phyloP scores from a whole-genome alignment of 2,113 vertebrate species.

The Chlorodrepanis virens region DNA sequence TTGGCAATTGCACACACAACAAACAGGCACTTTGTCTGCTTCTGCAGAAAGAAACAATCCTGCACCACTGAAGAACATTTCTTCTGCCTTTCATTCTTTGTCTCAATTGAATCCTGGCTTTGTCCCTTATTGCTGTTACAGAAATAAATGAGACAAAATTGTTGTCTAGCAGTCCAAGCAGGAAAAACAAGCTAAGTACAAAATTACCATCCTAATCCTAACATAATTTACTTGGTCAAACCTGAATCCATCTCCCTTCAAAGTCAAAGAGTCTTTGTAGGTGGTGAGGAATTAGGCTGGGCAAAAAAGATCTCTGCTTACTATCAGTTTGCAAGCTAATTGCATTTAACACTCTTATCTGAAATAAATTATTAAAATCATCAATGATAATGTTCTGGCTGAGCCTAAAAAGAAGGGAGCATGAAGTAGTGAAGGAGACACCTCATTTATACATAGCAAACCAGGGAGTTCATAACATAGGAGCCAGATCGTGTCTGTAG shows the following conservation, averaged over 20 bases:
- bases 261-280: neutral
- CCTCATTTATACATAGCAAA: neutral
- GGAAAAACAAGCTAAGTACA: neutral
- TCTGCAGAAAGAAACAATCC: slow-evolving; percentile 10
- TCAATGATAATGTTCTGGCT: neutral
- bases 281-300: neutral
- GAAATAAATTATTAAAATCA: neutral
- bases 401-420: neutral
- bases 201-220: neutral
- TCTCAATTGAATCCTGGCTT: slow-evolving; percentile 25
- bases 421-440: neutral
- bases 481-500: neutral
- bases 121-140: neutral
- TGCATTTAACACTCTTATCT: neutral
- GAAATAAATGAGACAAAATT: neutral
- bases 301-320: neutral
- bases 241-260: neutral
- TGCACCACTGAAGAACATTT: neutral
- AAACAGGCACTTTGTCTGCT: slow-evolving; percentile 15
- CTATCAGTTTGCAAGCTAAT: neutral
- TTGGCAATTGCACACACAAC: slow-evolving; percentile 5
- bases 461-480: neutral
- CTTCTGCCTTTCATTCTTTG: slow-evolving; percentile 18
- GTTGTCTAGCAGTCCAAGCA: neutral
- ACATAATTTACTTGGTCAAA: neutral